Evolutionary conservation across 1,140 invertebrate genomes (phyloP).

Genomic region (Capitella teleta): DNA sequence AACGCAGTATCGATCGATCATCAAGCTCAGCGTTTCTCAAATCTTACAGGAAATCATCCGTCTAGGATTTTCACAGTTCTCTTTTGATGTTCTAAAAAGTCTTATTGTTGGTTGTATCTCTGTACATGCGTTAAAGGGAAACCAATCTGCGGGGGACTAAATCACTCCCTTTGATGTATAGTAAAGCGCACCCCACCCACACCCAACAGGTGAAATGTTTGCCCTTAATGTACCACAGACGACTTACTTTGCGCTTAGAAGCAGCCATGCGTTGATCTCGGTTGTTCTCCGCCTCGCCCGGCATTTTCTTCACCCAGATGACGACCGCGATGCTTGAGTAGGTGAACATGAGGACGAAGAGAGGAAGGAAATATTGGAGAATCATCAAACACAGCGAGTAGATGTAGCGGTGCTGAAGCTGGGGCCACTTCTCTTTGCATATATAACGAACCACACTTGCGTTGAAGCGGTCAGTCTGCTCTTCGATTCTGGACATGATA

Average conservation of each 20-base stretch:
- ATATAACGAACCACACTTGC: conserved; percentile 42
- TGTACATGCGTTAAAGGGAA: too few relatives aligned
- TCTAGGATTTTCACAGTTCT: too few relatives aligned
- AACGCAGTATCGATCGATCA: too few relatives aligned
- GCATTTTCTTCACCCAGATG: conserved; percentile 76
- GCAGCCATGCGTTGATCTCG: conserved; percentile 69
- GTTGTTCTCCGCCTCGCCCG: conserved; percentile 70
- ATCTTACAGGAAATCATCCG: too few relatives aligned
- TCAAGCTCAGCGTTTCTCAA: too few relatives aligned
- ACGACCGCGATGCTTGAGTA: conserved; percentile 74
- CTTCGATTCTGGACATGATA: conserved; percentile 46
- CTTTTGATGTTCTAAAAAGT: too few relatives aligned
- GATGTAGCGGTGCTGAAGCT: conserved; percentile 17
- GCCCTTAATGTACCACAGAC: background rate
- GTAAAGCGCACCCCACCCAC: too few relatives aligned
- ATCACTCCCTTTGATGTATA: too few relatives aligned
- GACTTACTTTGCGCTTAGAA: conserved; percentile 75
- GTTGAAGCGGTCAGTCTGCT: conserved; percentile 11
- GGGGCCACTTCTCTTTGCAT: conserved; percentile 30
- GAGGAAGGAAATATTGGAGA: conserved; percentile 74
- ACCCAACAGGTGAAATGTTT: too few relatives aligned
- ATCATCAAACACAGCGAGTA: conserved; percentile 68
- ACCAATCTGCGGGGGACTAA: too few relatives aligned
- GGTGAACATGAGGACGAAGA: conserved; percentile 71
- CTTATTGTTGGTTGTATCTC: too few relatives aligned